A percentile compares a stretch with the other conserved stretches of the same genome.
Evolutionary conservation across 2,888 invertebrate species (phyloP).

Genomic region (Diarsia dahlii): DNA sequence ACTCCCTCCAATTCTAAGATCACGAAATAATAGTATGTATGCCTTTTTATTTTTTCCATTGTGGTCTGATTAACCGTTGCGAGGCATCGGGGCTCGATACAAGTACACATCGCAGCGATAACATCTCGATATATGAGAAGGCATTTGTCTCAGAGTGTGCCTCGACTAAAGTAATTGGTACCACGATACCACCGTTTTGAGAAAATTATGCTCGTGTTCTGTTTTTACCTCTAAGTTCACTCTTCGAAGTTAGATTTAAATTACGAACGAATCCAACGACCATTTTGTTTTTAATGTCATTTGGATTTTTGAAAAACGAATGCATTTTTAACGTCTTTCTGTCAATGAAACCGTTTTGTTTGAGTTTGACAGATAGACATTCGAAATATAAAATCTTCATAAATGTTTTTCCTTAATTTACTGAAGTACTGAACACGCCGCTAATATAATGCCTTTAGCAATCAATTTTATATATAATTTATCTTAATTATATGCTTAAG

Average conservation of each 20-base stretch:
- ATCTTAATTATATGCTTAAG: slow-evolving; percentile 65
- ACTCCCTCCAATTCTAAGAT: slow-evolving; percentile 42
- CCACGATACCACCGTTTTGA: slow-evolving; percentile 59
- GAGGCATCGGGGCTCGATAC: slow-evolving; percentile 69
- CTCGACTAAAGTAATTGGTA: slow-evolving; percentile 65
- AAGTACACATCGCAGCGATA: slow-evolving; percentile 72
- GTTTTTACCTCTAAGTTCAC: slow-evolving; percentile 52
- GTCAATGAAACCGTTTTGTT: slow-evolving; percentile 1
- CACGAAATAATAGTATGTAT: slow-evolving; percentile 45
- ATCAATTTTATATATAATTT: slow-evolving; percentile 54
- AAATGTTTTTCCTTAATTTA: slow-evolving; percentile 16
- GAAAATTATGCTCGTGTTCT: slow-evolving; percentile 57
- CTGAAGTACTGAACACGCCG: slow-evolving; percentile 3
- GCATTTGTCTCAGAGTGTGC: slow-evolving; percentile 79
- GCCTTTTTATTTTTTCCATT: slow-evolving; percentile 64
- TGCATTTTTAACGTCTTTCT: background rate
- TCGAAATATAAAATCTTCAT: slow-evolving; percentile 13
- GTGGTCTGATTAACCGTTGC: slow-evolving; percentile 66
- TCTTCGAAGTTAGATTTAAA: slow-evolving; percentile 43
- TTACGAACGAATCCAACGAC: slow-evolving; percentile 25
- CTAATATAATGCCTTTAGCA: slow-evolving; percentile 44
- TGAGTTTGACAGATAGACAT: background rate
- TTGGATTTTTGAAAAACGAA: slow-evolving; percentile 30
- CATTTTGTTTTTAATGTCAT: slow-evolving; percentile 39
- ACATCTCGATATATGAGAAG: slow-evolving; percentile 81